Percentiles rank a stretch among this genome's conserved stretches.
These are phyloP conservation scores for Drosophila hamatofila DNA, from an alignment of 2,888 invertebrate species.

Conservation along the genomic window DNA sequence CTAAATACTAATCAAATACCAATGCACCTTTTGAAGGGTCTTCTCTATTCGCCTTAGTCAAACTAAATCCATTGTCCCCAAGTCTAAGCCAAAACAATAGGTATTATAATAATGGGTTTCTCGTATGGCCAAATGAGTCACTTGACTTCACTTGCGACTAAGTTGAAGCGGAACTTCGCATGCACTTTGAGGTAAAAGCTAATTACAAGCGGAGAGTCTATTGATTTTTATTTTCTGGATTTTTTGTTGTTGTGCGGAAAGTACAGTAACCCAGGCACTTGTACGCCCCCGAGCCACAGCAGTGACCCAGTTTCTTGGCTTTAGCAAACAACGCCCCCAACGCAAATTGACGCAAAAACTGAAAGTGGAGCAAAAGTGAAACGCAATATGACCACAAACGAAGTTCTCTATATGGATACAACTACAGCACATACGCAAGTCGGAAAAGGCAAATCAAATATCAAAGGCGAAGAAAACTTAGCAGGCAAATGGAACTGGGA, in stretches of 20 bases:
- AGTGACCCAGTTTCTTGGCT: constrained; percentile 70
- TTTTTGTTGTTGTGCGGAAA: constrained; percentile 37
- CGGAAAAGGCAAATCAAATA: constrained; percentile 79
- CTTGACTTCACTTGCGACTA: constrained; percentile 11
- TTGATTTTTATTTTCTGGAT: constrained; percentile 63
- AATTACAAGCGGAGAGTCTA: constrained; percentile 63
- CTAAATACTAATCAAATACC: background rate
- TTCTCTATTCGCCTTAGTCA: background rate
- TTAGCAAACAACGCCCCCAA: constrained; percentile 69
- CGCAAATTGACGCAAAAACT: constrained; percentile 65
- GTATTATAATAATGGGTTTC: constrained; percentile 30
- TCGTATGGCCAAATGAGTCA: constrained; percentile 24
- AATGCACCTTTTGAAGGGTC: background rate
- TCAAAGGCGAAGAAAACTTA: constrained; percentile 69
- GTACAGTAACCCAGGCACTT: constrained; percentile 61
- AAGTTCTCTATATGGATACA: constrained; percentile 20
- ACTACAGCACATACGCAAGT: constrained; percentile 22
- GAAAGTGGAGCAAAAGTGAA: constrained; percentile 82
- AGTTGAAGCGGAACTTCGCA: constrained; percentile 43
- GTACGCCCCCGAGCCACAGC: constrained; percentile 52
- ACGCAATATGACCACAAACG: constrained; percentile 82
- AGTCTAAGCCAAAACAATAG: constrained; percentile 11
- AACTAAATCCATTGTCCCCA: background rate
- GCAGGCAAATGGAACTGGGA: constrained; percentile 32
- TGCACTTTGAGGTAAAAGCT: constrained; percentile 60